Evolutionary conservation across 2,888 invertebrate genomes (phyloP).

Genomic region (Xylocampa areola): DNA sequence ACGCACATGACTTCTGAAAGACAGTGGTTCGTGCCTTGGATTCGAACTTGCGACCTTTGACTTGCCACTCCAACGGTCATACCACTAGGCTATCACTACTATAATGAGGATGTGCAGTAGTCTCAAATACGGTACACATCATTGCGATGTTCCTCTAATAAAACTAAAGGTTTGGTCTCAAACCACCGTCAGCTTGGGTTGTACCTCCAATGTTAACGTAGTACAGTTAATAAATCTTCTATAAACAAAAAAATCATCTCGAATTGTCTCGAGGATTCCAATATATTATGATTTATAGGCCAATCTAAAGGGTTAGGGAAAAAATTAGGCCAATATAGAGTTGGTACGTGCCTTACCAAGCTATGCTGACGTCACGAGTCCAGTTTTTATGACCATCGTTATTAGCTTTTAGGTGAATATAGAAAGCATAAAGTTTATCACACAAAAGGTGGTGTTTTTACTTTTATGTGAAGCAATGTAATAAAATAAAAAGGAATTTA

Average conservation of each 20-base stretch:
- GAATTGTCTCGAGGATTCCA: background rate
- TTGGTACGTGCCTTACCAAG: conserved; percentile 40
- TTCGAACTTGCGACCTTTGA: no score
- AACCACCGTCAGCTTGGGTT: no score
- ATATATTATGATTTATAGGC: conserved; percentile 28
- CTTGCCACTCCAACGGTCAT: no score
- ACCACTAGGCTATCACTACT: no score
- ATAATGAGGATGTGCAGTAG: no score
- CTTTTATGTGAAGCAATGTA: background rate
- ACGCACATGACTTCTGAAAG: no score
- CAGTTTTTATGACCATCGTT: conserved; percentile 30
- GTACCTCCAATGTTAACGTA: no score
- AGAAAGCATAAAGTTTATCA: conserved; percentile 16
- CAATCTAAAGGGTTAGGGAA: conserved; percentile 20
- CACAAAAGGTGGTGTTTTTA: conserved; percentile 4
- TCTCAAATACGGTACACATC: no score
- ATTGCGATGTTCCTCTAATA: no score
- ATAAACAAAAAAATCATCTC: background rate
- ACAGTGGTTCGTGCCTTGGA: no score
- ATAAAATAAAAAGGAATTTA: background rate
- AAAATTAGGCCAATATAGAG: conserved; percentile 33
- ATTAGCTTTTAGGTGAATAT: conserved; percentile 23
- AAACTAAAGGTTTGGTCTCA: no score
- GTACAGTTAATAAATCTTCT: background rate
- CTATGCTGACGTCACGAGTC: conserved; percentile 21